These are phyloP conservation scores for Pristionchus mayeri DNA, from an alignment of 2,888 invertebrate species.

Conservation along the genomic window DNA sequence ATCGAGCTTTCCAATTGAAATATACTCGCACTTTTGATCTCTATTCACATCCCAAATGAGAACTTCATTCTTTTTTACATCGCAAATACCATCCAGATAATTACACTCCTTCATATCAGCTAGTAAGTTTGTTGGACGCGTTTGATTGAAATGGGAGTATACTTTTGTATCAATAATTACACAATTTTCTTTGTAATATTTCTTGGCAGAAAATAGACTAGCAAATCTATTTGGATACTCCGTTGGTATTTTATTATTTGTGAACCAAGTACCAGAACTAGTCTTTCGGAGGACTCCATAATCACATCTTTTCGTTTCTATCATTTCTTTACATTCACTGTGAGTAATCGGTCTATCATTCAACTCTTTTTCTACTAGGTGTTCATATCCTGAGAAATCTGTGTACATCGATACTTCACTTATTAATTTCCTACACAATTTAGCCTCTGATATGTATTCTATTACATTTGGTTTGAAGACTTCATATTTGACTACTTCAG, in stretches of 20 bases:
- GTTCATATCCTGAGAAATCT: constrained; percentile 53
- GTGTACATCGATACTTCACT: not conserved
- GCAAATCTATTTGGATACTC: not conserved
- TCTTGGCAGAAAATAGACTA: not conserved
- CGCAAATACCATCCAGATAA: constrained; percentile 60
- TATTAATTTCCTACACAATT: no score
- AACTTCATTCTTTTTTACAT: constrained; percentile 62
- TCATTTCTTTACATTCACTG: not conserved
- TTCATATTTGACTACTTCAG: not conserved
- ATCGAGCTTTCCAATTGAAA: constrained; percentile 60
- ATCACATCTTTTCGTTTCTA: constrained; percentile 57
- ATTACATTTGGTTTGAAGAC: constrained; percentile 5
- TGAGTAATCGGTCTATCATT: constrained; percentile 16
- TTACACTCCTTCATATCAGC: constrained; percentile 57
- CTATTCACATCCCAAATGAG: constrained; percentile 64
- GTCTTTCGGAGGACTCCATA: constrained; percentile 57
- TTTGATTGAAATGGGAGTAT: constrained; percentile 49
- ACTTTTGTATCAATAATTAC: constrained; percentile 65
- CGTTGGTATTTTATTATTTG: not conserved
- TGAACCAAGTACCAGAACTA: constrained; percentile 36
- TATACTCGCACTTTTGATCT: constrained; percentile 59
- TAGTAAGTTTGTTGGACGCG: constrained; percentile 57
- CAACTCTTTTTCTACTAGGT: constrained; percentile 54
- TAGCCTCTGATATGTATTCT: constrained; percentile 47
- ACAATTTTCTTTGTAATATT: constrained; percentile 61